Percentiles rank a stretch among this genome's conserved stretches.
These are phyloP conservation scores for Trematomus bernacchii DNA, from an alignment of 2,797 vertebrate genomes.

Conservation along the genomic window DNA sequence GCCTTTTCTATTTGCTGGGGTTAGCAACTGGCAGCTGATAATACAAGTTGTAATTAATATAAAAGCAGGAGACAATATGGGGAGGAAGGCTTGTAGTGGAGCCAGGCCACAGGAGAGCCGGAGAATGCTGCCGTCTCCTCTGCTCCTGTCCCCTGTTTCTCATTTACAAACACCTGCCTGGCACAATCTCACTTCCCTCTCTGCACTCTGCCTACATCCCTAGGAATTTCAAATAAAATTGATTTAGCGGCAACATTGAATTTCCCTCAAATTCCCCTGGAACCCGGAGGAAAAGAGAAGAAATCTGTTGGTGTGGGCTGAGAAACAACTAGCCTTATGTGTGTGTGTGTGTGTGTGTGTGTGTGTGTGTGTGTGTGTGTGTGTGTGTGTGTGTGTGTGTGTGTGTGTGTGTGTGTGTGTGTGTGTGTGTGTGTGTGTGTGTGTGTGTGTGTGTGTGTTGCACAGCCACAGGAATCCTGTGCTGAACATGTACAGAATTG, in stretches of 20 bases:
- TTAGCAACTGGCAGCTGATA: slow-evolving; percentile 96
- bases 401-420: slow-evolving; percentile 2
- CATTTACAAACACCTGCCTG: slow-evolving; percentile 91
- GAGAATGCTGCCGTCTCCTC: slow-evolving; percentile 67
- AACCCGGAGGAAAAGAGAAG: slow-evolving; percentile 64
- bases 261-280: slow-evolving; percentile 90
- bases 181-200: slow-evolving; percentile 79
- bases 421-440: slow-evolving; percentile 23
- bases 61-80: slow-evolving; percentile 98
- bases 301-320: slow-evolving; percentile 65
- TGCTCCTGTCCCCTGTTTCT: slow-evolving; percentile 87
- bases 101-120: slow-evolving; percentile 92
- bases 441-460: slow-evolving; percentile 21
- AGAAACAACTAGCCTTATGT: slow-evolving; percentile 25
- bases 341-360: slow-evolving; percentile 31
- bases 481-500: slow-evolving; percentile 72
- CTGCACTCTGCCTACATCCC: slow-evolving; percentile 81
- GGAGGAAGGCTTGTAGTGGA: slow-evolving; percentile 86
- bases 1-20: slow-evolving; percentile 96
- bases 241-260: slow-evolving; percentile 90
- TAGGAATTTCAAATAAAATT: slow-evolving; percentile 90
- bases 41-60: slow-evolving; percentile 99
- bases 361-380: slow-evolving; percentile 3
- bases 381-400: slow-evolving; percentile 23
- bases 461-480: slow-evolving; percentile 55